phyloP scores from a whole-genome alignment of 2,888 invertebrate genomes.

The Chloroclysta siterata region DNA sequence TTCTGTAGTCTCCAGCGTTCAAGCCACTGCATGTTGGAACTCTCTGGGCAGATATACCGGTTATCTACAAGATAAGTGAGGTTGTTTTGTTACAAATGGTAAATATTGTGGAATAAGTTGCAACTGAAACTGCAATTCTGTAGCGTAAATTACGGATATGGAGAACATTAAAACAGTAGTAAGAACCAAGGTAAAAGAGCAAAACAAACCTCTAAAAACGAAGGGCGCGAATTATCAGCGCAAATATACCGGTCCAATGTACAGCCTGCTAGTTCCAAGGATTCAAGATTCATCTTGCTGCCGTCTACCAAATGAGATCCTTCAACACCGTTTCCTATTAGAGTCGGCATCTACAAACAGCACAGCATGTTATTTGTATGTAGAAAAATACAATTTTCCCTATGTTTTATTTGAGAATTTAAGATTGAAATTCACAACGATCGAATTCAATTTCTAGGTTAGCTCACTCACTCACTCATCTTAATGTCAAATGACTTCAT shows the following conservation, averaged over 20 bases:
- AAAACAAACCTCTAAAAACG: slow-evolving; percentile 85
- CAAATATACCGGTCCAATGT: slow-evolving; percentile 91
- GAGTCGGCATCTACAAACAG: slow-evolving; percentile 75
- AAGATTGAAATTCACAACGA: slow-evolving; percentile 25
- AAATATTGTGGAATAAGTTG: neutral
- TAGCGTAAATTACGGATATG: neutral
- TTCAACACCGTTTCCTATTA: slow-evolving; percentile 63
- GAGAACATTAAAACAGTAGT: slow-evolving; percentile 9
- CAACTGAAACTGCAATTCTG: neutral
- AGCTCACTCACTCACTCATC: slow-evolving; percentile 20
- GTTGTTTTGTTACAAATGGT: neutral
- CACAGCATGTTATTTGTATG: slow-evolving; percentile 36
- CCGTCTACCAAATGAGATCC: slow-evolving; percentile 61
- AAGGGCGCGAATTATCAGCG: slow-evolving; percentile 89
- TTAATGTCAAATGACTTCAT: no score
- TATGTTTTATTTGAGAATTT: slow-evolving; percentile 42
- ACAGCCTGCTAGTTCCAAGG: slow-evolving; percentile 91
- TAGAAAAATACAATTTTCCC: slow-evolving; percentile 41
- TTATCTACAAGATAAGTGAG: slow-evolving; percentile 72
- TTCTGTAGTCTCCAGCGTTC: slow-evolving; percentile 96
- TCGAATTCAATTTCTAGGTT: slow-evolving; percentile 50
- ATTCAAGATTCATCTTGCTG: slow-evolving; percentile 85
- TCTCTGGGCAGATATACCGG: slow-evolving; percentile 87
- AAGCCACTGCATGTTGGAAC: slow-evolving; percentile 95
- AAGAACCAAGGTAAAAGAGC: neutral